phyloP scores from a whole-genome alignment of 2,113 vertebrate genomes.

The Petromus typicus region DNA sequence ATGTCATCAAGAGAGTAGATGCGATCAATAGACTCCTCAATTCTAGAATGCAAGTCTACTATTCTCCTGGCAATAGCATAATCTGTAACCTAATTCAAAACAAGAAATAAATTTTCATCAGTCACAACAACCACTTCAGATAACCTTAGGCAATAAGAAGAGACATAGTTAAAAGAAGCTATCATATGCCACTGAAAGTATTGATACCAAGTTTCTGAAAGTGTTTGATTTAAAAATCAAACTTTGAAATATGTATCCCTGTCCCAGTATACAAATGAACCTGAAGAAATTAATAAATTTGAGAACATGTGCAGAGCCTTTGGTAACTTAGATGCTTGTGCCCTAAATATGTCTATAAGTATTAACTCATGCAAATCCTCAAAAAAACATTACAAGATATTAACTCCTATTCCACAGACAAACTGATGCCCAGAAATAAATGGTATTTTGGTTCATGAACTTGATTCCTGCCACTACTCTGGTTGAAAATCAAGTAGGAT shows the following conservation, averaged over 20 bases:
- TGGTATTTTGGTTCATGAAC: background rate
- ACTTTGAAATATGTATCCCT: background rate
- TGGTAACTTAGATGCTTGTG: background rate
- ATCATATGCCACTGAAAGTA: background rate
- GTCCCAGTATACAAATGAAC: background rate
- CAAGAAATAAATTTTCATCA: constrained; percentile 49
- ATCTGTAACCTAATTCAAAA: constrained; percentile 93
- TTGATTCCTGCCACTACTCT: background rate
- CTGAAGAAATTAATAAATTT: background rate
- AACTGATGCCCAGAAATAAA: background rate
- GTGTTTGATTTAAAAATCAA: constrained; percentile 19
- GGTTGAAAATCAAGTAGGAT: background rate
- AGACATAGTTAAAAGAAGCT: constrained; percentile 30
- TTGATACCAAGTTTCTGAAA: constrained; percentile 20
- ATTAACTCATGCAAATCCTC: background rate
- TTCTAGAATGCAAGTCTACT: constrained; percentile 96
- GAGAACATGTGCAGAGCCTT: background rate
- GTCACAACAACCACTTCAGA: background rate
- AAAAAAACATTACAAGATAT: constrained; percentile 23
- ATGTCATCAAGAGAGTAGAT: constrained; percentile 97
- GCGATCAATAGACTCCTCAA: constrained; percentile 95
- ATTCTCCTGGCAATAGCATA: constrained; percentile 98
- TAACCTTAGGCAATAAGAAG: background rate
- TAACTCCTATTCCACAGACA: background rate
- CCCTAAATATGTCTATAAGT: background rate